Conservation (phyloP, 2,888 invertebrate species). For the Pristionchus fissidentatus region DNA sequence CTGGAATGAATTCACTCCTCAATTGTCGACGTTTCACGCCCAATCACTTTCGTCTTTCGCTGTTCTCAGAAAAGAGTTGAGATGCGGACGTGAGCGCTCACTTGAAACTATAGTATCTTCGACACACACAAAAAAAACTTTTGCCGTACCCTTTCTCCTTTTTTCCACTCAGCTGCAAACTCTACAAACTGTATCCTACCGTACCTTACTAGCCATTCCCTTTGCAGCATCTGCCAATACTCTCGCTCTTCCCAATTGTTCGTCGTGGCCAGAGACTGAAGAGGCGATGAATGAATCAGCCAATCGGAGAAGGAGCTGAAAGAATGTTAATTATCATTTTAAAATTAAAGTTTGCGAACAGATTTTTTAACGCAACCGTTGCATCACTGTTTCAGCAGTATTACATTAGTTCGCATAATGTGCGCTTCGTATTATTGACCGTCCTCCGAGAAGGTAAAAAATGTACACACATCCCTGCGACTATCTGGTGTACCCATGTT, state of each 20-base stretch:
- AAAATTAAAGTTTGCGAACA: no score
- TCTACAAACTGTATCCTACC: constrained; percentile 28
- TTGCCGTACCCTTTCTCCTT: constrained; percentile 3
- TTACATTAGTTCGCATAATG: no score
- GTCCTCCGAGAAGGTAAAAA: no score
- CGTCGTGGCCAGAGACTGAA: constrained; percentile 26
- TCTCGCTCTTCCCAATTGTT: constrained; percentile 23
- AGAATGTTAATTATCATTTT: neutral
- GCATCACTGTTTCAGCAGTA: no score
- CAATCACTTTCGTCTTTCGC: neutral
- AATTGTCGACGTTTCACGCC: constrained; percentile 45
- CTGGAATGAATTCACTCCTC: constrained; percentile 54
- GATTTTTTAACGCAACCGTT: no score
- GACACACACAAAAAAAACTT: neutral
- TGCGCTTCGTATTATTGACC: no score
- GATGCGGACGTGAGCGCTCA: no score
- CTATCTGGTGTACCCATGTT: no score
- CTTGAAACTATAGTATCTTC: neutral
- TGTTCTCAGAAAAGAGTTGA: neutral
- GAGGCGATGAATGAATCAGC: constrained; percentile 21
- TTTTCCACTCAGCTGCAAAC: no score
- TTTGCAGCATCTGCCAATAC: constrained; percentile 34
- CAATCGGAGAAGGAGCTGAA: constrained; percentile 45
- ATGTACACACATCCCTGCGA: no score
- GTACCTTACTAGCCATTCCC: constrained; percentile 3